Base-by-base conservation (phyloP, 2,113 vertebrate species). In the Gobio gobio region DNA sequence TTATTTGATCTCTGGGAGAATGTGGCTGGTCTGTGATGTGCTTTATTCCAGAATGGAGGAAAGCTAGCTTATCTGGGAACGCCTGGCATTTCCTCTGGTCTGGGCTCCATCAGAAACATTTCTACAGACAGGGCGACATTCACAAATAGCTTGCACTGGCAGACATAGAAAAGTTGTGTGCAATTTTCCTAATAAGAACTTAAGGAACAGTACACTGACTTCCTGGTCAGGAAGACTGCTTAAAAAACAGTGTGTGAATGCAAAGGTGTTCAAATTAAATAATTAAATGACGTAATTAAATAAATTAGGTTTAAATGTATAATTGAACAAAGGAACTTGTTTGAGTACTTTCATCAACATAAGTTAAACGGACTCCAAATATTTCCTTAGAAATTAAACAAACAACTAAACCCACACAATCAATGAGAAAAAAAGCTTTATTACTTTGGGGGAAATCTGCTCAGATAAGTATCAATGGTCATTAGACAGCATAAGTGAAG, bases 21-120 rank as follows among this genome's bases (percentile, higher is more conserved):
- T 84, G 66, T 72, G 29, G 24, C 86, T 85, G 68, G 85, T 82
- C 87, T 90, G 47, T 64, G 22, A 40, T 86, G 79, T 76, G 61
- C 81, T 83, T 86, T 84, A 83, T 22, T 81, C 74, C 86, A 85
- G 87, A 84, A 88, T 86, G 81, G 68, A 80, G 79, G 83, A 86
- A 85, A 84, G 54, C 85, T 51, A 64, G 80, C 77, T 91, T 85
- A 88, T 77, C 29, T 26, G 7, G 63, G 85, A 89, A 82, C 74
- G 84, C 63, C 1, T 77, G 80, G 72, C 83, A 90, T 90, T 91
- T 92, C 88, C 89, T 89, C 84, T 77, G 9, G 47, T 68, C 85
- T 88, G 86, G 70, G 43, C 86, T 90, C 61, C 79, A 88, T 91
- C 83, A 86, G 88, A 81, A 88, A 54, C 76, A 83, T 26, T 84